A percentile compares a stretch with the other conserved stretches of the same genome.
These are phyloP conservation scores for Subanguina moxae DNA, from an alignment of 1,140 invertebrate genomes.

Conservation along the genomic window DNA sequence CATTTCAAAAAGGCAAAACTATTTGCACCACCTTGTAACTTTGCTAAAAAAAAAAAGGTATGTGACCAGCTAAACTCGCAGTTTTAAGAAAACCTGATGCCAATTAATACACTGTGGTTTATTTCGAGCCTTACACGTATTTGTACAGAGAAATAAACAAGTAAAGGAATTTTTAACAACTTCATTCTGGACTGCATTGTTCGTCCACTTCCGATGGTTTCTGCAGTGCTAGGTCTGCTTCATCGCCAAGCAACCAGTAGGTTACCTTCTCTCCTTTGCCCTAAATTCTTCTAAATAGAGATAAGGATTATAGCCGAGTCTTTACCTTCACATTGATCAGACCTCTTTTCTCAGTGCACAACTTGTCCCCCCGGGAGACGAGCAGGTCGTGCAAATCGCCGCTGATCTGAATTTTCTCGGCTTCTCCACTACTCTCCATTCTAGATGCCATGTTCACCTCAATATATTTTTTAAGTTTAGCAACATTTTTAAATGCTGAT, in stretches of 20 bases:
- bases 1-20: too few relatives aligned
- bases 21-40: too few relatives aligned
- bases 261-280: constrained; percentile 11
- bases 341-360: constrained; percentile 5
- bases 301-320: not conserved
- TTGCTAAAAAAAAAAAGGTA: too few relatives aligned
- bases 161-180: too few relatives aligned
- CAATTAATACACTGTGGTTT: too few relatives aligned
- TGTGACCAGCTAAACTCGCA: too few relatives aligned
- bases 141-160: too few relatives aligned
- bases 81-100: too few relatives aligned
- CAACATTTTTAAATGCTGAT: constrained; percentile 56
- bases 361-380: constrained; percentile 7
- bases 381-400: constrained; percentile 9
- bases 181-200: too few relatives aligned
- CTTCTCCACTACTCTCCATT: constrained; percentile 84
- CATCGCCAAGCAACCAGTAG: constrained; percentile 5
- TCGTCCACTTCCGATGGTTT: too few relatives aligned
- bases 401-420: constrained; percentile 33
- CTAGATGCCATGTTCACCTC: constrained; percentile 80
- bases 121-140: too few relatives aligned
- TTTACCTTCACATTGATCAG: constrained; percentile 11
- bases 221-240: too few relatives aligned
- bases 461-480: not conserved
- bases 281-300: not conserved